Evolutionary conservation across 1,140 invertebrate genomes (phyloP).

Genomic region (Latrodectus geometricus): DNA sequence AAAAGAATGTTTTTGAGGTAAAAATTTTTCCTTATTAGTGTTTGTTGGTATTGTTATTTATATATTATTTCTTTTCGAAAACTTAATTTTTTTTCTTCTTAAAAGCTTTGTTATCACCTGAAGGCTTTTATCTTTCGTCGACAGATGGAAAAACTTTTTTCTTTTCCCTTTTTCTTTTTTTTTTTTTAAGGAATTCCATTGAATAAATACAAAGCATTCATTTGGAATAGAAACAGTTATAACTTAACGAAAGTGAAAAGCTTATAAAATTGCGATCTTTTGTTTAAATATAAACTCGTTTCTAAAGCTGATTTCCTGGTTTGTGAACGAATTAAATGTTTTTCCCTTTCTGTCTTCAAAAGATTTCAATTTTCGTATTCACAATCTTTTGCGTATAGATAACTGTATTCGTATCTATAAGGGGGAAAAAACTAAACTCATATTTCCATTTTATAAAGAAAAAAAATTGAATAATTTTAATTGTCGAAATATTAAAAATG

Average conservation of each 20-base stretch:
- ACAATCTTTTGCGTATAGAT: too few relatives aligned
- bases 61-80: constrained; percentile 1
- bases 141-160: background rate
- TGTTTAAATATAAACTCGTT: too few relatives aligned
- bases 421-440: too few relatives aligned
- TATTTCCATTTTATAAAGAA: too few relatives aligned
- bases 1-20: background rate
- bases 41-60: background rate
- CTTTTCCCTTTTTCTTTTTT: background rate
- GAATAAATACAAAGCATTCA: background rate
- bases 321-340: too few relatives aligned
- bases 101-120: background rate
- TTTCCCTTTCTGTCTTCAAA: too few relatives aligned
- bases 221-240: background rate
- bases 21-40: constrained; percentile 5
- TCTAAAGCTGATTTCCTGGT: too few relatives aligned
- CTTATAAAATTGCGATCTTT: too few relatives aligned
- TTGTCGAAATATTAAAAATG: too few relatives aligned
- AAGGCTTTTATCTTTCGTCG: background rate
- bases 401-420: too few relatives aligned
- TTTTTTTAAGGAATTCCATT: background rate
- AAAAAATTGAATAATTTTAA: too few relatives aligned
- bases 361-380: too few relatives aligned
- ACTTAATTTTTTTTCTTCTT: background rate
- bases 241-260: background rate